phyloP scores from a whole-genome alignment of 2,113 vertebrate species.

The Dasyurus viverrinus region DNA sequence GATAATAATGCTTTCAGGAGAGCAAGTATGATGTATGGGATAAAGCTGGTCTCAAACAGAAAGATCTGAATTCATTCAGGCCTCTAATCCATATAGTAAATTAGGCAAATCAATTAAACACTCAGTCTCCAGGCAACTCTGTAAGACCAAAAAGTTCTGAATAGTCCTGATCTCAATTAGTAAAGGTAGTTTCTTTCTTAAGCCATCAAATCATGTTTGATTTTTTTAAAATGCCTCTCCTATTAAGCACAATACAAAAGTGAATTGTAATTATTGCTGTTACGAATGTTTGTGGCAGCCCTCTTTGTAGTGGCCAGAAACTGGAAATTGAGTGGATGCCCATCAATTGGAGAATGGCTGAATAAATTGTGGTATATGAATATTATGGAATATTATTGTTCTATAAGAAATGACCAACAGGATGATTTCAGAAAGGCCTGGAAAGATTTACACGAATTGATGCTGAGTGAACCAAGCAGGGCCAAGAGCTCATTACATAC shows the following conservation, averaged over 20 bases:
- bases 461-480: no score
- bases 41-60: background rate
- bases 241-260: background rate
- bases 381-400: no score
- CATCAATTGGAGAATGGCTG: no score
- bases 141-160: background rate
- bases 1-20: background rate
- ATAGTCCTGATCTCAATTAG: background rate
- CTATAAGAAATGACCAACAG: no score
- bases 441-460: no score
- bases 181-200: background rate
- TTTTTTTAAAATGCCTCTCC: background rate
- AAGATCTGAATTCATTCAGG: background rate
- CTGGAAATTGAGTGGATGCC: no score
- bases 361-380: no score
- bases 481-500: no score
- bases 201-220: background rate
- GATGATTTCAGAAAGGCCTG: no score
- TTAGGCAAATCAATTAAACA: background rate
- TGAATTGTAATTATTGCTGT: background rate
- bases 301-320: no score
- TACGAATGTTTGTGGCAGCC: no score
- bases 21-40: background rate
- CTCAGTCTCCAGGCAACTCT: background rate
- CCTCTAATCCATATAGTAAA: background rate